phyloP scores from a whole-genome alignment of 2,888 invertebrate genomes.

The Pandemis corylana region DNA sequence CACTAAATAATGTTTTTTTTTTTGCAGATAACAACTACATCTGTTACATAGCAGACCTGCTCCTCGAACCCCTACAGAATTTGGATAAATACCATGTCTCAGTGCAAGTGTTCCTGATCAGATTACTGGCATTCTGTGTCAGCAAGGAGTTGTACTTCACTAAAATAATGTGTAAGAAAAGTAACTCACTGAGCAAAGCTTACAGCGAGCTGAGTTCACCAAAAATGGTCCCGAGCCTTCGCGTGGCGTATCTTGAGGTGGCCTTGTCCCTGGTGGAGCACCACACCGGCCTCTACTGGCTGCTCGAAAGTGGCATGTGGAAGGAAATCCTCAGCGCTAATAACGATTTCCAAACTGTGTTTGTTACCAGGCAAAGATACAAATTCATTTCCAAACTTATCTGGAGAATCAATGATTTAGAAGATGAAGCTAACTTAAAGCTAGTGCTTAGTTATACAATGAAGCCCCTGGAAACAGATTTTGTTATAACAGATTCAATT shows the following conservation, averaged over 20 bases:
- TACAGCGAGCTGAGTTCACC: constrained; percentile 63
- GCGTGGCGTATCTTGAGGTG: constrained; percentile 88
- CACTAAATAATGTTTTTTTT: not conserved
- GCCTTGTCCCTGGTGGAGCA: constrained; percentile 86
- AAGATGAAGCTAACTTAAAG: constrained; percentile 78
- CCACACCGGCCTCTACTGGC: constrained; percentile 87
- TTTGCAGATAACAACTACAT: constrained; percentile 64
- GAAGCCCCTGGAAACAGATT: constrained; percentile 82
- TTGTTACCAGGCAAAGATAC: constrained; percentile 88
- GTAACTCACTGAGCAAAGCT: constrained; percentile 56
- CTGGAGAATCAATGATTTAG: constrained; percentile 80
- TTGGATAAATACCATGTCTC: constrained; percentile 62
- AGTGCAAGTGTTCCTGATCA: constrained; percentile 86
- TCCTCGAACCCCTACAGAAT: constrained; percentile 60
- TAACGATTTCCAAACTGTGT: constrained; percentile 88
- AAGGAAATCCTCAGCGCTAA: constrained; percentile 86
- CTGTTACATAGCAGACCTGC: constrained; percentile 62
- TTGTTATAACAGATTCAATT: constrained; percentile 66
- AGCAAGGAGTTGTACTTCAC: constrained; percentile 85
- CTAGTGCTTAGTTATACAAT: constrained; percentile 83
- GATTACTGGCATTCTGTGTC: constrained; percentile 86
- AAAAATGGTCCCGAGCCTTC: constrained; percentile 85
- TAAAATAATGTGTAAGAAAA: constrained; percentile 76
- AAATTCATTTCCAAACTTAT: constrained; percentile 86
- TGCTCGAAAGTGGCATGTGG: constrained; percentile 87